phyloP scores from a whole-genome alignment of 2,113 vertebrate genomes.

The Candoia aspera region DNA sequence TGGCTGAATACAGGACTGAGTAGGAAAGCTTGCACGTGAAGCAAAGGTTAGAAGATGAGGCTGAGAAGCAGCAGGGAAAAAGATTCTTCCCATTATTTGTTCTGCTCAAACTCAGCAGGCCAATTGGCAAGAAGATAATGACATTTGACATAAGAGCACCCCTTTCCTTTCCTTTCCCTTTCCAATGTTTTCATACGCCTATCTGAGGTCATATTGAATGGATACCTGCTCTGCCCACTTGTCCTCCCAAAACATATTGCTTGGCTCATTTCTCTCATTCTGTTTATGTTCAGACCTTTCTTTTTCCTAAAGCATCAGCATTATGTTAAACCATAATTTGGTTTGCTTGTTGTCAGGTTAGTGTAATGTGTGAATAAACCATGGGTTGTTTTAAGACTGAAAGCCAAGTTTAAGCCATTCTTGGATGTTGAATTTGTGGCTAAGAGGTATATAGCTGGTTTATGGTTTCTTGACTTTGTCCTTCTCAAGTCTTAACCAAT shows the following conservation, averaged over 20 bases:
- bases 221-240: no score
- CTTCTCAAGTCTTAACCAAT: neutral
- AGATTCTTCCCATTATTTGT: conserved; percentile 1
- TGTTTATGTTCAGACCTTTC: neutral
- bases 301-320: neutral
- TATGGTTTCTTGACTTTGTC: neutral
- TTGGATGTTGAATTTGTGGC: neutral
- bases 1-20: neutral
- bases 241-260: neutral
- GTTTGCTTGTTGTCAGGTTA: neutral
- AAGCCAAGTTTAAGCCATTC: neutral
- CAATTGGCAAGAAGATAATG: neutral
- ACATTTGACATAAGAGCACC: neutral
- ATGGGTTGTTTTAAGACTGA: neutral
- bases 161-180: neutral
- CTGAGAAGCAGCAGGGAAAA: neutral
- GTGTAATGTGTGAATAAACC: neutral
- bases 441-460: neutral
- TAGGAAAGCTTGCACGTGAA: neutral
- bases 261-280: neutral
- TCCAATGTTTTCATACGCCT: neutral
- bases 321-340: neutral
- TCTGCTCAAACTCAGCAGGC: neutral
- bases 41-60: neutral
- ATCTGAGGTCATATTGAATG: neutral